phyloP scores from a whole-genome alignment of 2,888 invertebrate genomes.

The Melinopterus prodromus region DNA sequence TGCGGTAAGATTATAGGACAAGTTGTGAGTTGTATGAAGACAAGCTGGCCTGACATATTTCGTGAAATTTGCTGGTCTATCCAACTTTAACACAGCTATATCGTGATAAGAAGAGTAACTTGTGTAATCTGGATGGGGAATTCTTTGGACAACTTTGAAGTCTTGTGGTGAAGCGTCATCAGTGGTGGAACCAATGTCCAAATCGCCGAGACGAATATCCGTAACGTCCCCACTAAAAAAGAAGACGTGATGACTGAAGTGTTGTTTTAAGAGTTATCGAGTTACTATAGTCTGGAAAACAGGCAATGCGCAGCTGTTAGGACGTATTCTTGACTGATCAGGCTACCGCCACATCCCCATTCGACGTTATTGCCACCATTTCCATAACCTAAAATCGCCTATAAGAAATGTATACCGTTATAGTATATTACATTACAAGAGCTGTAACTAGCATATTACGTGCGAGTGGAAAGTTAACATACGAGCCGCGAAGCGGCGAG shows the following conservation, averaged over 20 bases:
- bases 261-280: not conserved
- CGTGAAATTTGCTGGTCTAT: slow-evolving; percentile 52
- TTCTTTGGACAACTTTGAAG: slow-evolving; percentile 47
- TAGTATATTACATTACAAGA: not conserved
- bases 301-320: not conserved
- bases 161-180: slow-evolving; percentile 47
- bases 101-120: slow-evolving; percentile 59
- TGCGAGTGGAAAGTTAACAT: too few species aligned
- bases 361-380: not conserved
- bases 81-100: slow-evolving; percentile 60
- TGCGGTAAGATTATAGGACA: slow-evolving; percentile 38
- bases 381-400: not conserved
- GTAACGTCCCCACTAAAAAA: slow-evolving; percentile 41
- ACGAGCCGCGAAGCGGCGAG: too few species aligned
- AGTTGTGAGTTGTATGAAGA: slow-evolving; percentile 45
- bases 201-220: slow-evolving; percentile 46
- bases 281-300: slow-evolving; percentile 38
- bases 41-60: slow-evolving; percentile 59
- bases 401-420: not conserved
- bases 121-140: slow-evolving; percentile 57
- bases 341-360: not conserved
- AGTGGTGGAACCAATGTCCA: slow-evolving; percentile 39
- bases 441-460: too few species aligned
- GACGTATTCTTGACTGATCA: not conserved
- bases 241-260: not conserved